phyloP scores from a whole-genome alignment of 2,113 vertebrate species.

The Silurus glanis region DNA sequence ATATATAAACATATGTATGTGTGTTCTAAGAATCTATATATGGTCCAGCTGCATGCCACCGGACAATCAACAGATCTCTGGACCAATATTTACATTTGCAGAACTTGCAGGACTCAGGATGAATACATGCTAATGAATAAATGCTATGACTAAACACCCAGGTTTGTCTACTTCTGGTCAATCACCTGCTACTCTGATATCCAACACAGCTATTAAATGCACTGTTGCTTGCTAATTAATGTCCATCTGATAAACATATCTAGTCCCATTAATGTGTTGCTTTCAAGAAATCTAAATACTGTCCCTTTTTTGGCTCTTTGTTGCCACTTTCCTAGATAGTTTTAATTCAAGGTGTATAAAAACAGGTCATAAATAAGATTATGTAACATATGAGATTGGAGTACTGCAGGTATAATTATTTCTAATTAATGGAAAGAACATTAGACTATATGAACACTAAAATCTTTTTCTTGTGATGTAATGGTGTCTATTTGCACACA shows the following conservation, averaged over 20 bases:
- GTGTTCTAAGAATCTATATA: no score
- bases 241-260: background rate
- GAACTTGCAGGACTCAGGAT: slow-evolving; percentile 20
- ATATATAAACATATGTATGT: no score
- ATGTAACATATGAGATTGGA: background rate
- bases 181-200: background rate
- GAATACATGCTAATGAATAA: background rate
- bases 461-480: background rate
- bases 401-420: background rate
- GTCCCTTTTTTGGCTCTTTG: background rate
- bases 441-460: background rate
- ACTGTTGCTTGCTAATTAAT: background rate
- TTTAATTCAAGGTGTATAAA: background rate
- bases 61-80: slow-evolving; percentile 37
- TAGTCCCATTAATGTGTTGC: background rate
- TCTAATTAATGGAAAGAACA: background rate
- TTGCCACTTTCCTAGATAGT: background rate
- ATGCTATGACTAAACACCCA: background rate
- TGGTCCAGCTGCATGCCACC: slow-evolving; percentile 6
- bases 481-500: background rate
- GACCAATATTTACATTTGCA: slow-evolving; percentile 46
- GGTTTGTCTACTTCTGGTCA: slow-evolving; percentile 14
- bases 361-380: background rate
- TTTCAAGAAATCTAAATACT: background rate
- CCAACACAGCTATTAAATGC: background rate